Base-by-base conservation (phyloP, 2,113 vertebrate genomes). In the Acrocephalus arundinaceus region DNA sequence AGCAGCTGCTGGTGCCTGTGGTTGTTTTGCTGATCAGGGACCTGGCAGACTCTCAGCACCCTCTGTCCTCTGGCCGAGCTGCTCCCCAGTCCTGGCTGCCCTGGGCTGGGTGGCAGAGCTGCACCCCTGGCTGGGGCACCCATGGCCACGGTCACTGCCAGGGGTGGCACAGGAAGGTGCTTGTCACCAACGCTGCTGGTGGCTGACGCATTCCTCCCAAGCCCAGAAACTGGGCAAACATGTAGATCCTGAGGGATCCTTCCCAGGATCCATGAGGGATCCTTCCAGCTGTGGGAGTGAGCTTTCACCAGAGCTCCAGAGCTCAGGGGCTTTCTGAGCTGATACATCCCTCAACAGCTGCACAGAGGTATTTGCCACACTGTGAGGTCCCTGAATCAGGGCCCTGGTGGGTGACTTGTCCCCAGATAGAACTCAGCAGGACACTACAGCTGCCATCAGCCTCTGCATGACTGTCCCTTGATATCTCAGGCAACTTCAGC, bases 1-100 rank as follows among this genome's bases (percentile, higher is more conserved):
- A 51, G 37, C 43, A 5, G 28, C 22, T 0, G 0, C 30, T 23
- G 51, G 14, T 1, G 3, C 7, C 3, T 15, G 13, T 14, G 55
- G 55, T 35, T 27, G 6, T 51, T 74, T 7, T 37, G 13, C 35
- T 30, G 14, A 4, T 51, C 41, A 18, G 68, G 58, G 80, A 45
- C 23, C 41, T 3, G 1, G 16, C 24, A 10, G 31, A 74, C 31
- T 58, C 35, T 33, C 21, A 39, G 68, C 78, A 62, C 19, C 27
- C 62, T 55, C 51, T 2, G 3, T 22, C 15, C 52, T 41, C 37
- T 57, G 35, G 46, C n/a, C 0, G 0, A 61, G 39, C 48, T 68
- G 39, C 46, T 41, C 43, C 51, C 0, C 1, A 33, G 10, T 41
- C n/a, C 61, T 58, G 82, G 30, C 61, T 85, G 61, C 43, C 61